phyloP scores from a whole-genome alignment of 2,113 vertebrate genomes.

The Bubo scandiacus region DNA sequence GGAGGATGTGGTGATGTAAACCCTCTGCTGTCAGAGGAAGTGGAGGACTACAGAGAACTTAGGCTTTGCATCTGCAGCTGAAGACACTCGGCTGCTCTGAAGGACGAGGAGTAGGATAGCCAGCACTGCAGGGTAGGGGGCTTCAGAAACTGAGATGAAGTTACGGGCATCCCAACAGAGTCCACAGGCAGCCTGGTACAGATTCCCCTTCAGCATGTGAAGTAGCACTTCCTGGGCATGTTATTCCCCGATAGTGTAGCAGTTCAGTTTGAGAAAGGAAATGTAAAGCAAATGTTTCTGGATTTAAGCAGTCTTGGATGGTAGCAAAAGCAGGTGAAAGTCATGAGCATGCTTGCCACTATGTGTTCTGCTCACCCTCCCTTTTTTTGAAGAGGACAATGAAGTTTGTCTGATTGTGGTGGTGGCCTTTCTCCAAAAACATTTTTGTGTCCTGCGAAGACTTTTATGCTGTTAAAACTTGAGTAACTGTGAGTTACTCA shows the following conservation, averaged over 20 bases:
- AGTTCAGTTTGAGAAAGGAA: background rate
- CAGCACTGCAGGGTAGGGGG: background rate
- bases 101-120: background rate
- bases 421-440: background rate
- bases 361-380: background rate
- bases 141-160: background rate
- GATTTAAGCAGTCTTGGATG: background rate
- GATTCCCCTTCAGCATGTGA: background rate
- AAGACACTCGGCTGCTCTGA: rapidly evolving
- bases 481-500: background rate
- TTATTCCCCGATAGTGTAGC: rapidly evolving
- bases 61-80: rapidly evolving
- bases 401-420: background rate
- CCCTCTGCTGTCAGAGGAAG: constrained; percentile 1
- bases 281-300: background rate
- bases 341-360: background rate
- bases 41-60: background rate
- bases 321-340: background rate
- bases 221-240: background rate
- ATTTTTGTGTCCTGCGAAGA: background rate
- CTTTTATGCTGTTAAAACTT: background rate
- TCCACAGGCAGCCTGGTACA: background rate
- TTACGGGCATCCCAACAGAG: background rate
- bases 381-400: background rate
- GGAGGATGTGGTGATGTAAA: background rate